Evolutionary conservation across 1,140 invertebrate genomes (phyloP), one percentile per base, ranked within the genome.

Genomic region (Nomia melanderi): DNA sequence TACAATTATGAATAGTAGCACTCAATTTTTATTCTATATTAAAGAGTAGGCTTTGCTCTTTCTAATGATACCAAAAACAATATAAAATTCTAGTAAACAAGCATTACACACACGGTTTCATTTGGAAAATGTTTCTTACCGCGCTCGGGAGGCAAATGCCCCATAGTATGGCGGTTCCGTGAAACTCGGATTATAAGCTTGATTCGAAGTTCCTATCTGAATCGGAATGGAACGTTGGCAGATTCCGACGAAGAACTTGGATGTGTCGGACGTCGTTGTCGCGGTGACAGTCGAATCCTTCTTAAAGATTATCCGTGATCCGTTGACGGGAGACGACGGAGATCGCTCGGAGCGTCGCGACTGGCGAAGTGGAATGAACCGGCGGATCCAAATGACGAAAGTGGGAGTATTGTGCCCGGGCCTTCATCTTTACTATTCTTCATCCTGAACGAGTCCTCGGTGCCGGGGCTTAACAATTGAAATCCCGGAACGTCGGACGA

Each of bases 361-460:
- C 25, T 25, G 67, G 63, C 47, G 27, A 20, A 39, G 64, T 31
- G 25, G 17, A 67, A 59, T 39, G 69, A 72, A 36, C 64, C 36
- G 1, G 50, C 44, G 47, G 36, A 17, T 53, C 44, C 62, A 25
- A 62, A 66, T 53, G 64, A 77, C 62, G 66, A 69, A 77, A 39
- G 31, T 62, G 11, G 31, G 23, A 27, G 44, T 50, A 64, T 81
- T 57, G 64, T 73, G 44, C 29, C 12, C 12, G 20, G 50, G 36
- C 9, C 60, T 64, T 67, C 25, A 3, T 33, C 56, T 77, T 81
- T 39, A 12, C 79, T 50, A 78, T 82, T 81, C 56, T 69, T 78
- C 70, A 53, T 77, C 50, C 14, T 33, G 50, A 12, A 50, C 41
- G 31, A 67, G 53, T 31, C n/a, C 36, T 29, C 23, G 9, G 25